Evolutionary conservation across 92 coral and sea anemone genomes (phyloP), one percentile per base, ranked within the genome.

Genomic region (Zoanthus sansibaricus): DNA sequence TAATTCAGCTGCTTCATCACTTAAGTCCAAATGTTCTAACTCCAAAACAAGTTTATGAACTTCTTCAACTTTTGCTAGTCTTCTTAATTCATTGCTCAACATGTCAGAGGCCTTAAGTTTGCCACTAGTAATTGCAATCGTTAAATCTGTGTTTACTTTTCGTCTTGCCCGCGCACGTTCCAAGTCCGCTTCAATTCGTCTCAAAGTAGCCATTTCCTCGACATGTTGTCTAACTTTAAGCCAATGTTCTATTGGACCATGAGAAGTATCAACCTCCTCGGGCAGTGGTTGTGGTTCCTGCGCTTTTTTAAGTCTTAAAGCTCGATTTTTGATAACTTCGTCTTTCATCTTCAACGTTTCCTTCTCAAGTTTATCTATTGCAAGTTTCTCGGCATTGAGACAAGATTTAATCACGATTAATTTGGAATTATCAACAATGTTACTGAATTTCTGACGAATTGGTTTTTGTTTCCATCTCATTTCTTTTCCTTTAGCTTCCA

Each of bases 121-220:
- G 6, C 90, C 92, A 58, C 86, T 90, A 14, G 84, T 62, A 33
- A 77, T 11, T 9, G 70, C 76, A 10, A 90, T 56, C 1, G 83
- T 61, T 16, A 78, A 9, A 49, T 90, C 90, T 14, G 88, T 18
- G 55, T 82, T 77, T 20, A 71, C 82, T 18, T 88, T 86, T 79
- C 92, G 74, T 55, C 98, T 88, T 20, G 95, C 95, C 52, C 92
- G 85, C 14, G 98, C 95, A 46, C 98, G 92, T 58, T 92, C 98
- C 82, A 94, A 78, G 30, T 94, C 92, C 9, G 93, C 87, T 33
- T 93, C 95, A 56, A 94, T 86, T 67, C 90, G 92, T 66, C 98
- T 77, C 82, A 94, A 66, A 12, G 90, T 78, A 5, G 94, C 98
- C 86, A 94, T 64, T 37, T 94, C 98, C 21, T 72, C 86, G 1